phyloP scores from a whole-genome alignment of 2,888 invertebrate genomes.

The Lasioglossum morio region DNA sequence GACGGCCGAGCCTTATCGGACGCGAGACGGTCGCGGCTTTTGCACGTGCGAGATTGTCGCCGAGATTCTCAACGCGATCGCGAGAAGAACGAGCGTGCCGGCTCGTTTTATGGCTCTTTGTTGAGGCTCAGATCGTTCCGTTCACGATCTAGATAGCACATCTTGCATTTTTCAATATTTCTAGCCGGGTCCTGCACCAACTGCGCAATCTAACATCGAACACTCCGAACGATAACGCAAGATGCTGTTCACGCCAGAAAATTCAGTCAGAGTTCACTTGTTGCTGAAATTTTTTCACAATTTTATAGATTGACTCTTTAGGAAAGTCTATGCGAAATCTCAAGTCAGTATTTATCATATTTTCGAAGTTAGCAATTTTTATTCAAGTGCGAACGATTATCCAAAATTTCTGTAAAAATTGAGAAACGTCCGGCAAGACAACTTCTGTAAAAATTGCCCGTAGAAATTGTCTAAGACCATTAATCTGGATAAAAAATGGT shows the following conservation, averaged over 20 bases:
- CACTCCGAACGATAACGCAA: background rate
- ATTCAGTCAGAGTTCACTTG: too few species aligned
- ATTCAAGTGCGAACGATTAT: too few species aligned
- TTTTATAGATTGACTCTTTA: background rate
- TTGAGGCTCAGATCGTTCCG: background rate
- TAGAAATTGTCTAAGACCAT: background rate
- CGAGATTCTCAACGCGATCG: conserved; percentile 19
- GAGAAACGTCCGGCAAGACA: background rate
- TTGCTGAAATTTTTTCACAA: background rate
- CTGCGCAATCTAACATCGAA: background rate
- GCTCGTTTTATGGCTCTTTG: conserved; percentile 19
- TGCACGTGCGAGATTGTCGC: conserved; percentile 11
- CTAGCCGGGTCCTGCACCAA: background rate
- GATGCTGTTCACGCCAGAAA: background rate
- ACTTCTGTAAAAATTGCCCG: background rate
- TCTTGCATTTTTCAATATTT: background rate
- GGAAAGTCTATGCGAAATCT: too few species aligned
- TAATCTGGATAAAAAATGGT: background rate
- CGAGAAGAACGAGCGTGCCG: background rate
- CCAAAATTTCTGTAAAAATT: background rate
- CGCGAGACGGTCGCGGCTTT: background rate
- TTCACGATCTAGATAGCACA: conserved; percentile 16
- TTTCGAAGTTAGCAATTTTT: too few species aligned
- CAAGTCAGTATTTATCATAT: too few species aligned
- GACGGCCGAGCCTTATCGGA: background rate